A percentile compares a stretch with the other conserved stretches of the same genome.
Conservation (phyloP, 2,797 vertebrate genomes). For the Hippoglossus hippoglossus region DNA sequence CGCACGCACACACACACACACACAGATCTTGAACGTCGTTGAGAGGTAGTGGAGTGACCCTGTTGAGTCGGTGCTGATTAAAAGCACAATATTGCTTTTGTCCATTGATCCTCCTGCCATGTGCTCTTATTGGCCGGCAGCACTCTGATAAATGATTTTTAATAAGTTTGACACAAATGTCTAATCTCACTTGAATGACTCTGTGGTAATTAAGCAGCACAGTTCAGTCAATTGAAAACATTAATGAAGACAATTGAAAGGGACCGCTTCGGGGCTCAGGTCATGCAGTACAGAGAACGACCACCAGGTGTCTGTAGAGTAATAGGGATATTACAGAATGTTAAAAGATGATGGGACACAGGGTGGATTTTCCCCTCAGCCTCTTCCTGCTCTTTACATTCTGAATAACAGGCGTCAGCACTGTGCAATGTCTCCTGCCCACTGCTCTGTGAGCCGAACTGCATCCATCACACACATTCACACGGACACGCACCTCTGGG, state of each 20-base stretch:
- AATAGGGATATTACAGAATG: constrained; percentile 24
- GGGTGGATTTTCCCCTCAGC: not conserved
- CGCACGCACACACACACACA: not conserved
- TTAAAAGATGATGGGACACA: not conserved
- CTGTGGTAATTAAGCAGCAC: no score
- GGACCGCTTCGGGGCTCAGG: constrained; percentile 8
- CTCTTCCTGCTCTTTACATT: not conserved
- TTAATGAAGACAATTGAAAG: not conserved
- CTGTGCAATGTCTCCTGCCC: no score
- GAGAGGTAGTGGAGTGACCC: not conserved
- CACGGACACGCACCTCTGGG: not conserved
- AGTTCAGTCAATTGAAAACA: not conserved
- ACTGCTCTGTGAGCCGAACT: not conserved
- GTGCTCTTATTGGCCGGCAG: not conserved
- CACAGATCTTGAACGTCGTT: constrained; percentile 11
- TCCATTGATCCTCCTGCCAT: constrained; percentile 25
- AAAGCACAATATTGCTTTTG: constrained; percentile 23
- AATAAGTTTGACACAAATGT: not conserved
- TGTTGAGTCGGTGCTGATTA: constrained; percentile 23
- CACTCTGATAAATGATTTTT: not conserved
- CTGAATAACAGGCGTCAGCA: no score
- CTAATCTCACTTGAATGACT: not conserved
- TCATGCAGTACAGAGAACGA: constrained; percentile 39
- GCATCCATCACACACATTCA: constrained; percentile 3
- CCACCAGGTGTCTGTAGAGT: constrained; percentile 79